These are phyloP conservation scores for Tetrao urogallus DNA, from an alignment of 2,113 vertebrate species.

Conservation along the genomic window DNA sequence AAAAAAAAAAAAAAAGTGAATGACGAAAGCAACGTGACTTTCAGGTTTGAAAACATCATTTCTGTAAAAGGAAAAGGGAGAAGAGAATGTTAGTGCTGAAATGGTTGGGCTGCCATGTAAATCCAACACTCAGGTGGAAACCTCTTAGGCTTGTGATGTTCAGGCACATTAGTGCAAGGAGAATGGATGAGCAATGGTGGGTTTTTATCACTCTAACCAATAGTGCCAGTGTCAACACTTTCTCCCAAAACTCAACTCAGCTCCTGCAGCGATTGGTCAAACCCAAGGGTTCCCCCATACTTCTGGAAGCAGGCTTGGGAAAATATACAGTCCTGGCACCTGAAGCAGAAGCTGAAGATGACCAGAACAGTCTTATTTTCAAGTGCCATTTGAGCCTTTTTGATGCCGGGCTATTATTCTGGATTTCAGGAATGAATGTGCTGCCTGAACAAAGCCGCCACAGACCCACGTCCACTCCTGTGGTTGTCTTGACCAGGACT, in stretches of 20 bases:
- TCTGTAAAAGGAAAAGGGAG: not conserved
- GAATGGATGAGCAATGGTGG: not conserved
- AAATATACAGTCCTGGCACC: not conserved
- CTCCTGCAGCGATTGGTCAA: not conserved
- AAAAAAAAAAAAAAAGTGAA: not conserved
- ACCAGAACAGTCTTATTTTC: not conserved
- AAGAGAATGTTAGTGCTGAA: not conserved
- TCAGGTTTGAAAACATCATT: not conserved
- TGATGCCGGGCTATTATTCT: not conserved
- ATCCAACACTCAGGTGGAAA: not conserved
- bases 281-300: not conserved
- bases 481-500: not conserved
- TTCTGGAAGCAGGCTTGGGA: not conserved
- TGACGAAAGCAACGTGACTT: not conserved
- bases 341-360: not conserved
- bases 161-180: fast-evolving
- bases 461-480: not conserved
- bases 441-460: not conserved
- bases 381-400: not conserved
- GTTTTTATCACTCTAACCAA: not conserved
- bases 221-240: not conserved
- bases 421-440: not conserved
- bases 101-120: not conserved
- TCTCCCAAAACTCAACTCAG: not conserved
- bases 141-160: not conserved